phyloP scores from a whole-genome alignment of 2,797 vertebrate genomes.

The Malurus leucopterus region DNA sequence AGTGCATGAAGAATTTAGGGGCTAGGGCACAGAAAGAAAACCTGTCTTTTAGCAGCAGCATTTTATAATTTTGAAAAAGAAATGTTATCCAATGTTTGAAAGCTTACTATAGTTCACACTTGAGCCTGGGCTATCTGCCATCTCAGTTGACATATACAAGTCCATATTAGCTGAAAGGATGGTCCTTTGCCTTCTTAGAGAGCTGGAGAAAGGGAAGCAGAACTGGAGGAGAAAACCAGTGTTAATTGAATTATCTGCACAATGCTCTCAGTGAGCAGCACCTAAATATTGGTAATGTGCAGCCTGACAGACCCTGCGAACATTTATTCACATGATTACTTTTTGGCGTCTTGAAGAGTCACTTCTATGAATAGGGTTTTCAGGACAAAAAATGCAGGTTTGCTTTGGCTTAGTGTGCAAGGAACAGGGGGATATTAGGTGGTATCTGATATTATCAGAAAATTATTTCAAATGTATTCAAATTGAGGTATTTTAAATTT shows the following conservation, averaged over 20 bases:
- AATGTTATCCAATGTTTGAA: not conserved
- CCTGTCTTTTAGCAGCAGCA: not conserved
- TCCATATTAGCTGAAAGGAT: not conserved
- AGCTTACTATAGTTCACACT: not conserved
- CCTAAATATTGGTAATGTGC: not conserved
- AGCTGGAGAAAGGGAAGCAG: not conserved
- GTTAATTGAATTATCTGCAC: not conserved
- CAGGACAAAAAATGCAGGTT: not conserved
- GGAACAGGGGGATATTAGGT: not conserved
- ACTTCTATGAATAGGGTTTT: not conserved
- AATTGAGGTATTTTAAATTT: not conserved
- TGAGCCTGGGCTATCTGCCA: not conserved
- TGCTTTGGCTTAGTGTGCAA: not conserved
- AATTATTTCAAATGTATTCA: slow-evolving; percentile 26
- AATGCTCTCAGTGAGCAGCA: not conserved
- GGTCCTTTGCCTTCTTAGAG: not conserved
- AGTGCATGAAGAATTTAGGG: not conserved
- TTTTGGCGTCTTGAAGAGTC: not conserved
- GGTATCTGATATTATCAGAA: not conserved
- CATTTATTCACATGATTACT: not conserved
- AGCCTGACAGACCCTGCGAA: not conserved
- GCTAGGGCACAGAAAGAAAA: not conserved
- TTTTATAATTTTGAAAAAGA: slow-evolving; percentile 10
- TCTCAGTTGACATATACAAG: not conserved
- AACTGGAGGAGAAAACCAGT: not conserved